Evolutionary conservation across 2,888 invertebrate species (phyloP).

Genomic region (Acleris emargana): DNA sequence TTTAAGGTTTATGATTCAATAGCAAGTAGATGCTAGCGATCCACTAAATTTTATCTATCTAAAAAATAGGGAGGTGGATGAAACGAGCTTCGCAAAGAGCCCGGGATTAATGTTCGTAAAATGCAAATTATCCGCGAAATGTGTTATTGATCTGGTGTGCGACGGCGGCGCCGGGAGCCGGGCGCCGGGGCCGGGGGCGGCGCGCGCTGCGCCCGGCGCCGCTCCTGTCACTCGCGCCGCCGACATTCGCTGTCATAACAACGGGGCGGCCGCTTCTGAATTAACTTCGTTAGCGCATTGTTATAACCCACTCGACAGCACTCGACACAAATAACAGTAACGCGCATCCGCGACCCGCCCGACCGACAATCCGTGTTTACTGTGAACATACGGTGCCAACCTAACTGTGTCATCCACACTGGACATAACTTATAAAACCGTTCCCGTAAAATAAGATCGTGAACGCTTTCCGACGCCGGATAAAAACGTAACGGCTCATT

Average conservation of each 20-base stretch:
- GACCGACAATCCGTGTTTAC: constrained; percentile 27
- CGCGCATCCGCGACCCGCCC: constrained; percentile 30
- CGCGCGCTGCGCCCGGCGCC: constrained; percentile 42
- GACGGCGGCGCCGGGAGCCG: constrained; percentile 30
- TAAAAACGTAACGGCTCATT: constrained; percentile 52
- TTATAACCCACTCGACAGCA: constrained; percentile 52
- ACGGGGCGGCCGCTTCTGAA: constrained; percentile 61
- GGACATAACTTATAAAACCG: constrained; percentile 15
- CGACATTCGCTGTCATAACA: constrained; percentile 57
- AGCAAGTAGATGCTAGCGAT: no score
- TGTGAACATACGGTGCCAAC: constrained; percentile 9
- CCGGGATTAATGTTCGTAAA: constrained; percentile 31
- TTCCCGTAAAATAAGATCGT: constrained; percentile 8
- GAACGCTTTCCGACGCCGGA: constrained; percentile 34
- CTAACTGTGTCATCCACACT: constrained; percentile 24
- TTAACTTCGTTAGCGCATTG: constrained; percentile 76
- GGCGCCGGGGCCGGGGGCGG: constrained; percentile 35
- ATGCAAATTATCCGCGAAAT: constrained; percentile 40
- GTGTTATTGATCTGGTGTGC: constrained; percentile 45
- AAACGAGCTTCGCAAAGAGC: constrained; percentile 16
- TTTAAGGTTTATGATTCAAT: not conserved
- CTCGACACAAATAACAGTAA: constrained; percentile 60
- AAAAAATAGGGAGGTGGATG: no score
- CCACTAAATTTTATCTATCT: no score
- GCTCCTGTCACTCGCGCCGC: constrained; percentile 49